Evolutionary conservation across 2,888 invertebrate species (phyloP).

Genomic region (Tipula unca): DNA sequence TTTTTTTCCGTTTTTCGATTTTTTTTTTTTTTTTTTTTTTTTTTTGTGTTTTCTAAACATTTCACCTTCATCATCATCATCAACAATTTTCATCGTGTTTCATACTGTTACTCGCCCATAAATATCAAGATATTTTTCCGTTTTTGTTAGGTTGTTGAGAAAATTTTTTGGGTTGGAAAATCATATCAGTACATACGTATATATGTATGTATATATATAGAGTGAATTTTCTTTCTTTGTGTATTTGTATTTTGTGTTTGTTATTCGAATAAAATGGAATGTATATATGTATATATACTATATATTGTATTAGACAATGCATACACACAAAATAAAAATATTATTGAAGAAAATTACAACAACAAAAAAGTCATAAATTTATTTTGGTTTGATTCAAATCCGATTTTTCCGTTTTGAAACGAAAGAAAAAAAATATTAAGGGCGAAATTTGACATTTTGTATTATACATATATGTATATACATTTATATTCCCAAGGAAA

Average conservation of each 20-base stretch:
- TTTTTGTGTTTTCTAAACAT: not conserved
- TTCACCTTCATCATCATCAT: conserved; percentile 14
- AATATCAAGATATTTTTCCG: not conserved
- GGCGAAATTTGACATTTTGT: not conserved
- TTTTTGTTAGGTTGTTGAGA: not conserved
- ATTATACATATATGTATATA: not conserved
- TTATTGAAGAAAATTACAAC: not conserved
- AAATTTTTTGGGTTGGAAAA: not conserved
- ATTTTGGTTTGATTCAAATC: conserved; percentile 4
- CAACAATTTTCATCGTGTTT: conserved; percentile 8
- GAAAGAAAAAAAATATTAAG: not conserved
- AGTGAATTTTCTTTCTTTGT: not conserved
- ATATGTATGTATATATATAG: too few relatives aligned
- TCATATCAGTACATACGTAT: not conserved
- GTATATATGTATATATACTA: not conserved
- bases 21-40: not conserved
- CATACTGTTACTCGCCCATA: conserved; percentile 14
- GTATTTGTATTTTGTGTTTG: not conserved
- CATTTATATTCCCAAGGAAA: not conserved
- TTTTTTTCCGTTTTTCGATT: not conserved
- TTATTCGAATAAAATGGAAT: not conserved
- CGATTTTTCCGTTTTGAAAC: conserved; percentile 1
- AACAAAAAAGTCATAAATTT: not conserved
- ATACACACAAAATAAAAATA: not conserved
- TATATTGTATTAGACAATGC: not conserved